These are phyloP conservation scores for Pseudopipra pipra DNA, from an alignment of 2,113 vertebrate genomes.

Conservation along the genomic window DNA sequence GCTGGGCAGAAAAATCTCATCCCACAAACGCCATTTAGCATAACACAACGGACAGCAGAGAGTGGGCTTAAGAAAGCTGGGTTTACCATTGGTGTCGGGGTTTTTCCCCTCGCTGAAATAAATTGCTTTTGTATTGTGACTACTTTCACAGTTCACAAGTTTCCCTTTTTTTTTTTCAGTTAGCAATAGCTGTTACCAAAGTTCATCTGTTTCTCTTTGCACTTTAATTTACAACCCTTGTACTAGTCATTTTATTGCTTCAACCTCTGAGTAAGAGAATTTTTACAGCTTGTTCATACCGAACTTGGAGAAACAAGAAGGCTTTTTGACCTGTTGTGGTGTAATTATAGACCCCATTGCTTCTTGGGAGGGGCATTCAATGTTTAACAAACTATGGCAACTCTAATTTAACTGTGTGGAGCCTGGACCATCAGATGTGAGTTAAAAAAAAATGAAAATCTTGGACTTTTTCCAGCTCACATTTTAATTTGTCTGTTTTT, in stretches of 20 bases:
- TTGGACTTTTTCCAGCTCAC: not conserved
- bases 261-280: not conserved
- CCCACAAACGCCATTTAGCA: not conserved
- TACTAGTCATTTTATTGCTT: slow-evolving; percentile 48
- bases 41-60: not conserved
- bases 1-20: not conserved
- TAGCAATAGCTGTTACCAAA: slow-evolving; percentile 23
- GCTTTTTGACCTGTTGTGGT: slow-evolving; percentile 25
- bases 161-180: not conserved
- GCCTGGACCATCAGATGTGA: not conserved
- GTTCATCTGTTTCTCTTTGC: slow-evolving; percentile 18
- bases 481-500: not conserved
- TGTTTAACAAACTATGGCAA: slow-evolving; percentile 24
- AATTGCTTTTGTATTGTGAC: not conserved
- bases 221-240: slow-evolving; percentile 53
- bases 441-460: not conserved
- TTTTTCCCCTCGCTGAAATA: not conserved
- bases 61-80: not conserved
- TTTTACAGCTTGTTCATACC: slow-evolving; percentile 37
- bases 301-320: not conserved
- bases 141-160: not conserved
- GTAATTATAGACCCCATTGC: slow-evolving; percentile 10
- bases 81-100: not conserved
- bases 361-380: slow-evolving; percentile 15
- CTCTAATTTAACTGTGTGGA: not conserved